Conservation (phyloP, 2,888 invertebrate genomes). For the Callyntrura sp. region DNA sequence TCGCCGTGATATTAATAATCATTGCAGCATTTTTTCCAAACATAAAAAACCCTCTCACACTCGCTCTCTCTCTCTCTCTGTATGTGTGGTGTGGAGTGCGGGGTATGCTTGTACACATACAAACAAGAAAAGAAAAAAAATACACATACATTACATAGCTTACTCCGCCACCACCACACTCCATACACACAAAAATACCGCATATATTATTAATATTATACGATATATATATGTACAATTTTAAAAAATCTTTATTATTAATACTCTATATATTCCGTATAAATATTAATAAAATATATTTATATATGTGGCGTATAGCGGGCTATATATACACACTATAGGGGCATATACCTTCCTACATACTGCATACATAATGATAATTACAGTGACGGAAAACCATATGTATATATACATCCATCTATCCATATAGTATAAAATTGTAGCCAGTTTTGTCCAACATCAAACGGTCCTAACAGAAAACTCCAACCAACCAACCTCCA, state of each 20-base stretch:
- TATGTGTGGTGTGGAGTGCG: too few species aligned
- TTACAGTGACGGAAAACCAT: not conserved
- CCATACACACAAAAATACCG: too few species aligned
- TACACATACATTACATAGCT: not conserved
- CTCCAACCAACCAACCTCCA: not conserved
- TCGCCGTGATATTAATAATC: constrained; percentile 72
- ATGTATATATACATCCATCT: not conserved
- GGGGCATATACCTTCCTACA: not conserved
- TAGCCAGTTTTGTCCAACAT: constrained; percentile 36
- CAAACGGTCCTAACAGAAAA: not conserved
- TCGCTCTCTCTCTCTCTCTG: not conserved
- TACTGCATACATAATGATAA: constrained; percentile 12
- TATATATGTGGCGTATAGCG: not conserved
- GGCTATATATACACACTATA: not conserved
- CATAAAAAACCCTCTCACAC: constrained; percentile 14
- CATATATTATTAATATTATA: too few species aligned
- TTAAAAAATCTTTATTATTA: too few species aligned
- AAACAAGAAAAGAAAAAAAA: not conserved
- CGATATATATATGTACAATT: too few species aligned
- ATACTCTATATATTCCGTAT: too few species aligned
- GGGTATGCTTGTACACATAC: not conserved
- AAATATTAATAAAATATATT: constrained; percentile 25
- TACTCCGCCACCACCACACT: too few species aligned
- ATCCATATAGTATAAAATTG: not conserved
- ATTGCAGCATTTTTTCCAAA: constrained; percentile 75